These are phyloP conservation scores for Copidosoma aretas DNA, from an alignment of 2,888 invertebrate genomes.

Conservation along the genomic window DNA sequence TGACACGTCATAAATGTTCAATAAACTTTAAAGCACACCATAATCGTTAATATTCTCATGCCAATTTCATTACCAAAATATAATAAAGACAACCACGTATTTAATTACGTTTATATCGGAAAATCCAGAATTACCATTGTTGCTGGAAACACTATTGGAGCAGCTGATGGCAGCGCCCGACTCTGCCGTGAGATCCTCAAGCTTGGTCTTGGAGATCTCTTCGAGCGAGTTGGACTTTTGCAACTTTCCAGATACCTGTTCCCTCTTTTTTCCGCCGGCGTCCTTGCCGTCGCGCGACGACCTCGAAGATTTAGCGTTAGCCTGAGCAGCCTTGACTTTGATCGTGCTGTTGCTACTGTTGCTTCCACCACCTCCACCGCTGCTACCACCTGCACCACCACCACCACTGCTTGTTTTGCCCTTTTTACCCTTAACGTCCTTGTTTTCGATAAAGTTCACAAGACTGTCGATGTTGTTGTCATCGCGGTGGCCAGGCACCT, in stretches of 20 bases:
- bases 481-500: constrained; percentile 80
- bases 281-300: constrained; percentile 62
- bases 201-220: constrained; percentile 78
- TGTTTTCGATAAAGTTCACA: constrained; percentile 79
- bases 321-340: constrained; percentile 56
- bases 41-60: background rate
- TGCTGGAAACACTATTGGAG: constrained; percentile 54
- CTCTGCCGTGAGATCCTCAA: constrained; percentile 73
- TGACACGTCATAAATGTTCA: background rate
- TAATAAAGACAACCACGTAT: too few relatives aligned
- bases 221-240: constrained; percentile 82
- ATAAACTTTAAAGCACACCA: too few relatives aligned
- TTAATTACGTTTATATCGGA: too few relatives aligned
- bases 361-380: constrained; percentile 5
- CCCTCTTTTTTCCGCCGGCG: constrained; percentile 51
- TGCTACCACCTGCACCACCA: background rate
- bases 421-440: constrained; percentile 58
- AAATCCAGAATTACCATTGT: constrained; percentile 44
- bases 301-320: constrained; percentile 53
- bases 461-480: constrained; percentile 79
- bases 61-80: too few relatives aligned
- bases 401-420: constrained; percentile 49
- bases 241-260: constrained; percentile 62
- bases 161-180: constrained; percentile 57
- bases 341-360: constrained; percentile 45